Evolutionary conservation across 2,113 vertebrate species (phyloP).

Genomic region (Vimba vimba): DNA sequence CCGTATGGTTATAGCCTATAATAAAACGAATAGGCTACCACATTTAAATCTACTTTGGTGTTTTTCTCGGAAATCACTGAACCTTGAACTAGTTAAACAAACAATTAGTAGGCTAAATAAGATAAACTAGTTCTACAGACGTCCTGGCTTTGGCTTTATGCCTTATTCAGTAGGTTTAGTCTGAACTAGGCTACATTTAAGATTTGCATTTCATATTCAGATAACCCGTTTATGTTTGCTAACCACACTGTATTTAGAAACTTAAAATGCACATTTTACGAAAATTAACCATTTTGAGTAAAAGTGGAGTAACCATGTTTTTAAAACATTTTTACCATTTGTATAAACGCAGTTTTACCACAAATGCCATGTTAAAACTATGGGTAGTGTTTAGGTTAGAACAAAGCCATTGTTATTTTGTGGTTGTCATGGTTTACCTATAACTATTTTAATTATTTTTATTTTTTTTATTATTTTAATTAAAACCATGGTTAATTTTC

Average conservation of each 20-base stretch:
- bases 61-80: not conserved
- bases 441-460: too few relatives aligned
- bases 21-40: not conserved
- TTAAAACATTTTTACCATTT: too few relatives aligned
- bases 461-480: too few relatives aligned
- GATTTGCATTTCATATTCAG: not conserved
- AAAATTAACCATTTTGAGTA: too few relatives aligned
- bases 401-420: too few relatives aligned
- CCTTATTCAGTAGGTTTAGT: not conserved
- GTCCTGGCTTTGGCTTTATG: not conserved
- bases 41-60: not conserved
- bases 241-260: not conserved
- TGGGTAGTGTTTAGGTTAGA: too few relatives aligned
- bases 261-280: not conserved
- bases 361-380: too few relatives aligned
- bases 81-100: not conserved
- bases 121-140: not conserved
- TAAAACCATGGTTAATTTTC: too few relatives aligned
- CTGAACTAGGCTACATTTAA: not conserved
- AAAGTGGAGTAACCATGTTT: too few relatives aligned
- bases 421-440: too few relatives aligned
- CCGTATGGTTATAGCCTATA: not conserved
- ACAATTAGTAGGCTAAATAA: not conserved
- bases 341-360: too few relatives aligned
- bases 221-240: not conserved